phyloP scores from a whole-genome alignment of 1,140 invertebrate species.

The Drosophila parvula region DNA sequence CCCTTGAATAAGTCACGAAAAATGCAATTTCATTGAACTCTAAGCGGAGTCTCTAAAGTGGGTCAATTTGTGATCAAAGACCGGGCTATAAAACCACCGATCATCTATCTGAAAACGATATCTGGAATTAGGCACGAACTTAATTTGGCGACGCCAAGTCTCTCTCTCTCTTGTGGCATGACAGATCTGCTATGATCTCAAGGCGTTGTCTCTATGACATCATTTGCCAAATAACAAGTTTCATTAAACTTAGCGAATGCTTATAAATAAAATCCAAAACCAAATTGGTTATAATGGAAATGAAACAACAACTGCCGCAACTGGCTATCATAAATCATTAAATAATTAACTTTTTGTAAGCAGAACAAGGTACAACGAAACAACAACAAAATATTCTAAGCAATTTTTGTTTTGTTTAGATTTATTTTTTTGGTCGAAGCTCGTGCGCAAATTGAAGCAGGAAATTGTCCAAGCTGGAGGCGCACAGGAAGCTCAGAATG shows the following conservation, averaged over 20 bases:
- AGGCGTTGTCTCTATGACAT: slow-evolving; percentile 60
- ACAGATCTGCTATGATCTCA: slow-evolving; percentile 32
- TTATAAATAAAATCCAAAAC: slow-evolving; percentile 70
- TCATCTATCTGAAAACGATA: slow-evolving; percentile 22
- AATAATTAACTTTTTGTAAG: slow-evolving; percentile 79
- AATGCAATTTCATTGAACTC: slow-evolving; percentile 33
- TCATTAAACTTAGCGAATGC: slow-evolving; percentile 75
- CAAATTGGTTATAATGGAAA: slow-evolving; percentile 49
- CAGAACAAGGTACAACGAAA: slow-evolving; percentile 37
- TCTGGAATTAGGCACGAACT: slow-evolving; percentile 36
- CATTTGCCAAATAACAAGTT: slow-evolving; percentile 73
- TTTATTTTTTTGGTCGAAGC: slow-evolving; percentile 14
- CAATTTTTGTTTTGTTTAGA: slow-evolving; percentile 24
- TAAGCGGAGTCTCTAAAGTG: slow-evolving; percentile 42
- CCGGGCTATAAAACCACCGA: slow-evolving; percentile 31
- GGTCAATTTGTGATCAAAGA: slow-evolving; percentile 63
- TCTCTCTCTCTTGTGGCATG: slow-evolving; percentile 29
- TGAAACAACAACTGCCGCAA: slow-evolving; percentile 41
- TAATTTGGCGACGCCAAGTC: slow-evolving; percentile 73
- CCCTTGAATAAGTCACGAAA: slow-evolving; percentile 56
- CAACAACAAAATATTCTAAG: slow-evolving; percentile 32
- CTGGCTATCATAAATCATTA: slow-evolving; percentile 78
- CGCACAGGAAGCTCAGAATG: slow-evolving; percentile 61
- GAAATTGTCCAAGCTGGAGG: slow-evolving; percentile 61
- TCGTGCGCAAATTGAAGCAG: slow-evolving; percentile 60